Percentiles rank a stretch among this genome's conserved stretches.
These are phyloP conservation scores for Brachyptera putata DNA, from an alignment of 2,888 invertebrate genomes.

Conservation along the genomic window DNA sequence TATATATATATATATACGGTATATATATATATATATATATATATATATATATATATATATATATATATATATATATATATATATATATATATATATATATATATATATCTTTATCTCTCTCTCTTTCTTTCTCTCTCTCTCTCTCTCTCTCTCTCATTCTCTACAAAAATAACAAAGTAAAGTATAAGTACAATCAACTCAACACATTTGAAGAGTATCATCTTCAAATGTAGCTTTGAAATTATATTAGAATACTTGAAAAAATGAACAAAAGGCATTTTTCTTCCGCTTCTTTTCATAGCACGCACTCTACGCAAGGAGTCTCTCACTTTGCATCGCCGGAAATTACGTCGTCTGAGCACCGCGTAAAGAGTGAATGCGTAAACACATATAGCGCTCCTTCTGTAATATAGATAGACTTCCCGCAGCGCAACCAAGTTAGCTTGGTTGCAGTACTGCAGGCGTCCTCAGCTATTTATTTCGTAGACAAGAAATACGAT, in stretches of 20 bases:
- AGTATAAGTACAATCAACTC: too few species aligned
- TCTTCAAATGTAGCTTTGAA: slow-evolving; percentile 12
- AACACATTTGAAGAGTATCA: background rate
- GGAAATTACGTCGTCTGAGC: slow-evolving; percentile 16
- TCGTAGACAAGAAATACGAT: too few species aligned
- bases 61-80: too few species aligned
- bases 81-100: too few species aligned
- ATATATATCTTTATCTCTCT: too few species aligned
- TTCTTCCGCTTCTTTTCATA: background rate
- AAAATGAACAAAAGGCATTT: slow-evolving; percentile 6
- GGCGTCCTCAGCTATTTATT: background rate
- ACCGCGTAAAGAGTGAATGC: background rate
- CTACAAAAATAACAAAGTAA: too few species aligned
- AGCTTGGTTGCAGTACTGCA: background rate
- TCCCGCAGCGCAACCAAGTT: background rate
- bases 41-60: too few species aligned
- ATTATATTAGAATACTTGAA: slow-evolving; percentile 1
- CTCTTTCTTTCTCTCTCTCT: too few species aligned
- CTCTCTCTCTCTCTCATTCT: too few species aligned
- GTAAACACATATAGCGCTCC: background rate
- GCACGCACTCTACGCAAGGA: background rate
- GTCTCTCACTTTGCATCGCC: slow-evolving; percentile 1
- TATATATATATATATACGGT: too few species aligned
- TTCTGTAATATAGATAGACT: background rate
- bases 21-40: too few species aligned